Conservation (phyloP, 2,888 invertebrate genomes). For the Urechis unicinctus region DNA sequence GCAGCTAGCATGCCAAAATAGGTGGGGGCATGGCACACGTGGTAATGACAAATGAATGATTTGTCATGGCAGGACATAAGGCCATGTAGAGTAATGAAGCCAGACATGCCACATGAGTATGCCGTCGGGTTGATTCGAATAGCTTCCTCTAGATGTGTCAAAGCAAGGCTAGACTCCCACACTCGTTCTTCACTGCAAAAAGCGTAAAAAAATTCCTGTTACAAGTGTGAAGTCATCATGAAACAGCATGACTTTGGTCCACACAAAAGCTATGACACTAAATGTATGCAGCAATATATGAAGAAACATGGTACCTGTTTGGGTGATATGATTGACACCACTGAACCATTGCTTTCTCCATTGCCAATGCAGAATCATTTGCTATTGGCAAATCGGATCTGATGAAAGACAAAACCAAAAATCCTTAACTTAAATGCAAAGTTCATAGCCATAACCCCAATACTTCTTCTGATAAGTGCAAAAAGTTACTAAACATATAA, state of each 20-base stretch:
- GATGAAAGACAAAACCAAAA: no score
- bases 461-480: no score
- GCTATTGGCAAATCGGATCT: not conserved
- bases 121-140: constrained; percentile 3
- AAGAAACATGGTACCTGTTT: no score
- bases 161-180: constrained; percentile 2
- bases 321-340: no score
- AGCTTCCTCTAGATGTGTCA: not conserved
- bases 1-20: constrained; percentile 14
- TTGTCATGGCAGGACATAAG: not conserved
- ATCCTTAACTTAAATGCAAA: no score
- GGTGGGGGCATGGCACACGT: constrained; percentile 7
- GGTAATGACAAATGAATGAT: not conserved
- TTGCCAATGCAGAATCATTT: not conserved
- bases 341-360: not conserved
- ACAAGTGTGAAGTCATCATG: no score
- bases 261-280: no score
- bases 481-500: no score
- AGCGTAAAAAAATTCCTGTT: no score
- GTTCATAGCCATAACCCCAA: no score
- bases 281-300: no score
- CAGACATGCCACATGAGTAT: constrained; percentile 6
- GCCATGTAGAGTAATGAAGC: constrained; percentile 6
- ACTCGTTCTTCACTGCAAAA: not conserved
- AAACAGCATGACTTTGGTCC: no score